Evolutionary conservation across 2,113 vertebrate genomes (phyloP).

Genomic region (Motacilla alba): DNA sequence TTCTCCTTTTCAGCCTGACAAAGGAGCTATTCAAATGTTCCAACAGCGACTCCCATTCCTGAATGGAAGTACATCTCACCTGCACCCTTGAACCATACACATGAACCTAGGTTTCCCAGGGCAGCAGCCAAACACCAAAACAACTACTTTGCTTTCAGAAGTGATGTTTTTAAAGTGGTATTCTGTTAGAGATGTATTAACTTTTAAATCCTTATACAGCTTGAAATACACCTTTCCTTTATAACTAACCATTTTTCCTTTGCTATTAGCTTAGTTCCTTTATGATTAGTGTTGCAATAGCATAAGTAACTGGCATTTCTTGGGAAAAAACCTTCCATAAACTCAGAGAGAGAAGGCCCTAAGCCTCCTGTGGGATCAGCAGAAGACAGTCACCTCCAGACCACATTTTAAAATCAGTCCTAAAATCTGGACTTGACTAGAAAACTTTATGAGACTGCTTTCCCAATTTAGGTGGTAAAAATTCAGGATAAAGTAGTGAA

Average conservation of each 20-base stretch:
- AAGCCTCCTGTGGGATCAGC: neutral
- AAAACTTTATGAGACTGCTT: neutral
- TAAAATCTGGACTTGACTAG: neutral
- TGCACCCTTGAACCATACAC: neutral
- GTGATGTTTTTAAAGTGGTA: neutral
- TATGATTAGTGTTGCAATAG: neutral
- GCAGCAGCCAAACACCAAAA: neutral
- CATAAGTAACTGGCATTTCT: neutral
- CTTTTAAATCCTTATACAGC: neutral
- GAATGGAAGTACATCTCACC: neutral
- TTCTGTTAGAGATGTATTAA: neutral
- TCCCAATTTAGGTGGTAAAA: neutral
- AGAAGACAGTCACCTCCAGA: neutral
- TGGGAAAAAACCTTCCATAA: neutral
- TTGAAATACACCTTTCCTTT: neutral
- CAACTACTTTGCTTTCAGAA: neutral
- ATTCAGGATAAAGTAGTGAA: neutral
- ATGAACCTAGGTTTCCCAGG: neutral
- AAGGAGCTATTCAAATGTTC: neutral
- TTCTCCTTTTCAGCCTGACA: neutral
- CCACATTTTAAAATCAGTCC: neutral
- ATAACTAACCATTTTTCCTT: neutral
- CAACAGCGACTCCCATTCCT: rapidly evolving
- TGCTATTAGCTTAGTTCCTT: neutral
- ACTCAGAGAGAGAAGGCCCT: neutral